Evolutionary conservation across 2,113 vertebrate species (phyloP).

Genomic region (Nothocercus nigrocapillus): DNA sequence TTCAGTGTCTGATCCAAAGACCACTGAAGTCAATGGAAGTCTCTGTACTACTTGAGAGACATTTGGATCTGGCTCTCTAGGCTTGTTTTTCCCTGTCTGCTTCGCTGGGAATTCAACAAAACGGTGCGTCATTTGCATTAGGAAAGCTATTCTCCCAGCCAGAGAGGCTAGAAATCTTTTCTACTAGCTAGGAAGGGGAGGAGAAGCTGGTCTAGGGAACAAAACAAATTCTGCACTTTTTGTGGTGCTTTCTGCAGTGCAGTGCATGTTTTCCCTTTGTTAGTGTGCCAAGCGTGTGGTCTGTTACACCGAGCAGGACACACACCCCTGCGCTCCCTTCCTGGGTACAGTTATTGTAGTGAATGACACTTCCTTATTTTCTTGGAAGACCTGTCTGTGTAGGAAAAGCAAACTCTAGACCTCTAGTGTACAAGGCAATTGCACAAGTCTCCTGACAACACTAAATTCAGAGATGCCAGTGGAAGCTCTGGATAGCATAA

Average conservation of each 20-base stretch:
- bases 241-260: background rate
- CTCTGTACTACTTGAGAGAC: background rate
- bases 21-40: background rate
- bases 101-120: background rate
- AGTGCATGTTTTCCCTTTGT: background rate
- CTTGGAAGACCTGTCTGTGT: background rate
- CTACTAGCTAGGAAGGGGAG: background rate
- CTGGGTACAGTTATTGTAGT: background rate
- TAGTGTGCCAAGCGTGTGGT: background rate
- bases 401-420: background rate
- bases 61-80: background rate
- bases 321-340: background rate
- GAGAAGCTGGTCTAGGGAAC: background rate
- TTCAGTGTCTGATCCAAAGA: background rate
- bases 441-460: background rate
- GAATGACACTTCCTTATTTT: background rate
- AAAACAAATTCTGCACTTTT: background rate
- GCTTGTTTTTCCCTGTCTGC: background rate
- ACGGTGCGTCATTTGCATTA: background rate
- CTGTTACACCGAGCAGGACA: background rate
- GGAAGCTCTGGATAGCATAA: background rate
- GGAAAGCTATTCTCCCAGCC: background rate
- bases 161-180: background rate
- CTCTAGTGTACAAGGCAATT: background rate
- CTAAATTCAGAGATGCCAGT: background rate